phyloP scores from a whole-genome alignment of 2,888 invertebrate genomes.

The Cerastis leucographa region DNA sequence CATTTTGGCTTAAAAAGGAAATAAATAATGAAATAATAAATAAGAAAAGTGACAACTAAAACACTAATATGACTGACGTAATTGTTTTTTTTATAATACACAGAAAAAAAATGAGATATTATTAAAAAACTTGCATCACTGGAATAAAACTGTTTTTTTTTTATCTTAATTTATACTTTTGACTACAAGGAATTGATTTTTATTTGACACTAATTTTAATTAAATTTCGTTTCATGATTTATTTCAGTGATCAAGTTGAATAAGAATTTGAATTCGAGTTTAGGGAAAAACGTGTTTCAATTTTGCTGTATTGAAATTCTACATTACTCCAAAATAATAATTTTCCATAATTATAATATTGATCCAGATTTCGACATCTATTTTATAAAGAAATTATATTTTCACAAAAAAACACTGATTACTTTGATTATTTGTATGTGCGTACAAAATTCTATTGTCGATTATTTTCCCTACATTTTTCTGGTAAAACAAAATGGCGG shows the following conservation, averaged over 20 bases:
- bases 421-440: neutral
- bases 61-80: conserved; percentile 65
- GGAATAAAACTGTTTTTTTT: conserved; percentile 41
- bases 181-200: conserved; percentile 63
- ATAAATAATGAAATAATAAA: conserved; percentile 63
- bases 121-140: conserved; percentile 61
- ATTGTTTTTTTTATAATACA: conserved; percentile 49
- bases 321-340: neutral
- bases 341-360: neutral
- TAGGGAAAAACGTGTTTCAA: conserved; percentile 38
- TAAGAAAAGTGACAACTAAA: conserved; percentile 61
- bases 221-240: conserved; percentile 40
- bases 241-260: conserved; percentile 61
- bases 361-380: neutral
- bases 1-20: conserved; percentile 62
- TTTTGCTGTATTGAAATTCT: conserved; percentile 1
- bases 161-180: conserved; percentile 53
- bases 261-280: conserved; percentile 45
- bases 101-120: conserved; percentile 50
- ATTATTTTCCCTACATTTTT: neutral
- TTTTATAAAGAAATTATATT: neutral
- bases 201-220: conserved; percentile 59
- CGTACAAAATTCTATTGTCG: conserved; percentile 21
- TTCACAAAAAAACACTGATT: neutral
- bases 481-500: conserved; percentile 20